Conservation (phyloP, 2,113 vertebrate genomes). For the Meles meles region DNA sequence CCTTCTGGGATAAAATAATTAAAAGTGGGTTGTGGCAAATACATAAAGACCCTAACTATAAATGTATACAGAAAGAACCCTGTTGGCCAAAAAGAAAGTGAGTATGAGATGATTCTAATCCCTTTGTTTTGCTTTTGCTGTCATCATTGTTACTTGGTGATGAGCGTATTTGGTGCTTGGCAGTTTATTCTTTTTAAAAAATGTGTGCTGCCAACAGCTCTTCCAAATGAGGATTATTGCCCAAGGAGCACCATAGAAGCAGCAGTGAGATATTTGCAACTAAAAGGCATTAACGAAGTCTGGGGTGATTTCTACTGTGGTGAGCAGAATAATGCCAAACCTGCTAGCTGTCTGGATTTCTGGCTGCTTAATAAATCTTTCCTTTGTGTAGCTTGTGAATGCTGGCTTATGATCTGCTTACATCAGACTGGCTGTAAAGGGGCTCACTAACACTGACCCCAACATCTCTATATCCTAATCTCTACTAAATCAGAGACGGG, state of each 20-base stretch:
- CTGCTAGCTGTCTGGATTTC: conserved; percentile 79
- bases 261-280: conserved; percentile 76
- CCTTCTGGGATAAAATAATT: conserved; percentile 69
- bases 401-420: conserved; percentile 61
- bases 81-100: conserved; percentile 46
- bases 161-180: conserved; percentile 69
- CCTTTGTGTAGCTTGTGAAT: conserved; percentile 67
- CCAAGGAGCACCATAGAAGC: conserved; percentile 71
- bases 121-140: conserved; percentile 8
- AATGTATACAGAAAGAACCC: conserved; percentile 24
- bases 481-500: background rate
- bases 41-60: conserved; percentile 42
- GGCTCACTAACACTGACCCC: conserved; percentile 50
- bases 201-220: conserved; percentile 61
- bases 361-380: conserved; percentile 72
- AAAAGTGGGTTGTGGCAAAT: conserved; percentile 70
- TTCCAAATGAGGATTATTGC: conserved; percentile 72
- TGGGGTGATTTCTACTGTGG: conserved; percentile 79
- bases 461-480: conserved; percentile 13
- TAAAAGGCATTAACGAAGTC: conserved; percentile 80
- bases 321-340: conserved; percentile 78
- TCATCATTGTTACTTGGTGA: conserved; percentile 50
- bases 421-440: conserved; percentile 54
- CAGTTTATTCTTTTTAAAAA: conserved; percentile 72
- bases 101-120: conserved; percentile 9